These are phyloP conservation scores for Silurus aristotelis DNA, from an alignment of 2,797 vertebrate species.

Conservation along the genomic window DNA sequence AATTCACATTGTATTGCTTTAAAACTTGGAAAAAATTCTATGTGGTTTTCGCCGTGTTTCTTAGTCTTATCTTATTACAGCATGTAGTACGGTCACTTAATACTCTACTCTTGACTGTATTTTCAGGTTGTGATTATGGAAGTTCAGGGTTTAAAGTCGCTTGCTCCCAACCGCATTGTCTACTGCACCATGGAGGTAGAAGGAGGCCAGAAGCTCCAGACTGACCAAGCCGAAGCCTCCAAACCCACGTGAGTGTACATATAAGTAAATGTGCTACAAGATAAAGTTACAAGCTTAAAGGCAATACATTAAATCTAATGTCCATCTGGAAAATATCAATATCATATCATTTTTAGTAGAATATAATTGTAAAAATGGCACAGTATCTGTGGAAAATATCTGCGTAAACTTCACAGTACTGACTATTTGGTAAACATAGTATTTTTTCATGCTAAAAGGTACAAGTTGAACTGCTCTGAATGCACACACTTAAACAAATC, in stretches of 20 bases:
- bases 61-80: neutral
- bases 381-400: neutral
- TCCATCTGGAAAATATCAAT: neutral
- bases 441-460: neutral
- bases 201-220: constrained; percentile 96
- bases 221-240: constrained; percentile 95
- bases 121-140: constrained; percentile 96
- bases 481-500: neutral
- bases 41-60: neutral
- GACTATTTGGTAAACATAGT: neutral
- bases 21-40: neutral
- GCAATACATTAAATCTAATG: neutral
- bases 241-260: constrained; percentile 92
- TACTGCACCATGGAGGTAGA: constrained; percentile 99
- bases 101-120: neutral
- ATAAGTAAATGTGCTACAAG: neutral
- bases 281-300: neutral
- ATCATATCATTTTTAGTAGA: neutral
- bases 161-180: constrained; percentile 94
- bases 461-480: neutral
- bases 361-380: neutral
- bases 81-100: neutral
- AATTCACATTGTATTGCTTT: too few relatives aligned
- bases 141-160: constrained; percentile 92
- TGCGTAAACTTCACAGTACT: neutral